Base-by-base conservation (phyloP, 2,888 invertebrate genomes). In the Marasmarcha lunaedactyla region DNA sequence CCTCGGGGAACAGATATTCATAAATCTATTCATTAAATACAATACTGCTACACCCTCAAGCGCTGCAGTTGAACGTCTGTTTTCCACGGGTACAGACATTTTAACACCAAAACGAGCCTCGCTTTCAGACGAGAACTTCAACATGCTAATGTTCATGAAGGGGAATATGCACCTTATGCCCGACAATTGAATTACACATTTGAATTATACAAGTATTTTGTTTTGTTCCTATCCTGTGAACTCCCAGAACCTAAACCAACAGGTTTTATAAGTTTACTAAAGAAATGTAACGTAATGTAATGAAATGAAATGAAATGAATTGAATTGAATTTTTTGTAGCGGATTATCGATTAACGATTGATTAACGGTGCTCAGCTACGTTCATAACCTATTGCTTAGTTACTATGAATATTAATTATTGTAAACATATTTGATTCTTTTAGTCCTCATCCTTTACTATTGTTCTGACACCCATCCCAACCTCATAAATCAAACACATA, bases 111-210 rank as follows among this genome's bases (percentile, higher is more conserved):
- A 46, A 43, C 39, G 47, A 46, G 45, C 42, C 43, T 45, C 45
- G 37, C 47, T 48, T 44, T 49, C 47, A 42, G 48, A 49, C 42
- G 47, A 48, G 45, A 48, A 48, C 47, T 50, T 47, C 44, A 44
- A n/a, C n/a, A 50, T 46, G 38, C 42, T 48, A 47, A 46, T 49
- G 46, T 51, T 51, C 42, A 48, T 47, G 39, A 50, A 46, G 42
- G 44, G 44, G 39, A 47, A 47, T 45, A 48, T 49, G 39, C 46
- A 51, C 45, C 38, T 47, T 46, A 47, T 47, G 46, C 48, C 46
- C 37, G 45, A 20, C 20, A 7, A 45, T 42, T 46, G 37, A 39
- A 42, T 39, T 20, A 20, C 20, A 39, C 39, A 41, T 35, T 39
- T 35, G 27, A 35, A 39, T 39, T 39, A 39, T 13, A 36, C 20